phyloP scores from a whole-genome alignment of 2,797 vertebrate species.

The Scomberomorus guttatus region DNA sequence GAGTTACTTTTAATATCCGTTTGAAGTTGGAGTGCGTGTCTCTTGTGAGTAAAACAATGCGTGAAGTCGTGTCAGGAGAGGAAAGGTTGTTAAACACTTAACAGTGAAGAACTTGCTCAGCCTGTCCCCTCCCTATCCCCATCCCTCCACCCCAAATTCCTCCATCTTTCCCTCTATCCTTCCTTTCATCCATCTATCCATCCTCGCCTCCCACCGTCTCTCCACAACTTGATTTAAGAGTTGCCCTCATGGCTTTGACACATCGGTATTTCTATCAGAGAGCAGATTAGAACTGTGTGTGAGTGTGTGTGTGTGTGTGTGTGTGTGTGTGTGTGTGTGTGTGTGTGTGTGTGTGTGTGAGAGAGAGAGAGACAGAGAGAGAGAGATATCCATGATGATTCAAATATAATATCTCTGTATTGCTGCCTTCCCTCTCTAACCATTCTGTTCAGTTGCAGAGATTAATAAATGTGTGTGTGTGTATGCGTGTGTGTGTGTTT shows the following conservation, averaged over 20 bases:
- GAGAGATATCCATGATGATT: constrained; percentile 91
- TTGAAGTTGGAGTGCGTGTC: constrained; percentile 7
- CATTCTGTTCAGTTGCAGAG: constrained; percentile 91
- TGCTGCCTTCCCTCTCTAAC: constrained; percentile 83
- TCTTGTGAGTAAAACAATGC: constrained; percentile 21
- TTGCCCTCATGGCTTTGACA: constrained; percentile 95
- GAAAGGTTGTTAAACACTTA: constrained; percentile 36
- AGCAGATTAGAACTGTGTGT: constrained; percentile 90
- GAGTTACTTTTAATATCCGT: constrained; percentile 37
- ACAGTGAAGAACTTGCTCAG: constrained; percentile 36
- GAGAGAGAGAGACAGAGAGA: constrained; percentile 18
- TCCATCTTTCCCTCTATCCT: constrained; percentile 30
- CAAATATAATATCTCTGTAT: constrained; percentile 93
- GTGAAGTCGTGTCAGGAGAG: constrained; percentile 20
- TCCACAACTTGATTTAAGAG: constrained; percentile 93
- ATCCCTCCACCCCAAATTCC: constrained; percentile 1
- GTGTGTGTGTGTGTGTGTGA: constrained; percentile 60
- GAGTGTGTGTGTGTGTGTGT: constrained; percentile 60
- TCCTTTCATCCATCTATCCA: constrained; percentile 43
- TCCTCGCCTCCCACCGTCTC: constrained; percentile 53
- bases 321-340: constrained; percentile 63
- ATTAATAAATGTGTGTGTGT: constrained; percentile 72
- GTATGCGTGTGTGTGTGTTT: constrained; percentile 13
- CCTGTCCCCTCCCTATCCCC: constrained; percentile 33
- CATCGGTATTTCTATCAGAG: constrained; percentile 97